Conservation (phyloP, 2,113 vertebrate genomes). For the Chlamydotis undulata region DNA sequence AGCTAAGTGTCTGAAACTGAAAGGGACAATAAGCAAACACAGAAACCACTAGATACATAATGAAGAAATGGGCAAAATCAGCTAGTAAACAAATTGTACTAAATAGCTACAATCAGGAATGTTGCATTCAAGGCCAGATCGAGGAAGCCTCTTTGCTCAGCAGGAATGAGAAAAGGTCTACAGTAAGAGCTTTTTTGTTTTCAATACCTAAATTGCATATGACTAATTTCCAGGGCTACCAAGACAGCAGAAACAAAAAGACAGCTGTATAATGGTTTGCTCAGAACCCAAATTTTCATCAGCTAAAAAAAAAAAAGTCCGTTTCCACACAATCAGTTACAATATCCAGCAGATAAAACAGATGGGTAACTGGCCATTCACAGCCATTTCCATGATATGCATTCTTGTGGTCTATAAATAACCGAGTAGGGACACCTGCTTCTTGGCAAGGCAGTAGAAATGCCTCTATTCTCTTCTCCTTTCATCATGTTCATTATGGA, state of each 20-base stretch:
- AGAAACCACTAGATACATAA: neutral
- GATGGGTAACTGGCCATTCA: conserved; percentile 19
- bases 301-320: neutral
- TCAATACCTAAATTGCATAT: neutral
- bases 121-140: neutral
- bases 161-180: neutral
- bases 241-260: neutral
- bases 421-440: neutral
- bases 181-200: neutral
- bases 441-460: neutral
- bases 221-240: neutral
- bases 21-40: neutral
- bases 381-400: conserved; percentile 6
- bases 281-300: neutral
- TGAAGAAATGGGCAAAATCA: neutral
- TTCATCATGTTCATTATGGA: neutral
- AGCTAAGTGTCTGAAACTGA: neutral
- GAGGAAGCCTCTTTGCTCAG: neutral
- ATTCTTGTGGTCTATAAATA: conserved; percentile 32
- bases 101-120: neutral
- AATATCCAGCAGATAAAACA: conserved; percentile 37
- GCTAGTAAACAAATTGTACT: neutral
- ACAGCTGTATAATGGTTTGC: neutral
- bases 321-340: neutral
- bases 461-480: neutral